phyloP scores from a whole-genome alignment of 2,797 vertebrate species.

The Chrosomus eos region DNA sequence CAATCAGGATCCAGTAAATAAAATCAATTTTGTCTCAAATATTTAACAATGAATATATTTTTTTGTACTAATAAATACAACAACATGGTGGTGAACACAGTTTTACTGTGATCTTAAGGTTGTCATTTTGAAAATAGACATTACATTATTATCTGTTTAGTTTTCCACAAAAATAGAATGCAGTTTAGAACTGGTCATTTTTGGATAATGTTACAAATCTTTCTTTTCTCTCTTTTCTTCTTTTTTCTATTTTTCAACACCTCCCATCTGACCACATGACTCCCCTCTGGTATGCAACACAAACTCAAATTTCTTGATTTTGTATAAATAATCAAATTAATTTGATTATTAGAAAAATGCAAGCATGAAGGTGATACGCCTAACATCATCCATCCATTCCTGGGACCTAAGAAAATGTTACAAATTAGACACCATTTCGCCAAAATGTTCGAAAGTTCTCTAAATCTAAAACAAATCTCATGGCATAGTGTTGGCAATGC shows the following conservation, averaged over 20 bases:
- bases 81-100: neutral
- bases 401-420: neutral
- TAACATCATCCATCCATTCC: neutral
- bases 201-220: neutral
- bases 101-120: neutral
- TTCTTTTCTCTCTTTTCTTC: neutral
- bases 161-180: no score
- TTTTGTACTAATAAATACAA: neutral
- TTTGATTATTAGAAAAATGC: neutral
- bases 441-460: neutral
- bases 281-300: neutral
- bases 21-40: neutral
- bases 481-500: neutral
- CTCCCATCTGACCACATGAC: neutral
- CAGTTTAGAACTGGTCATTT: no score
- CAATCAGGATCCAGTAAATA: neutral
- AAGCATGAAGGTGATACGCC: neutral
- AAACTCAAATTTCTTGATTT: neutral
- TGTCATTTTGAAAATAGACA: neutral
- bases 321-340: neutral
- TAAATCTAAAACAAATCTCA: neutral
- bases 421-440: neutral
- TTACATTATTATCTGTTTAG: neutral
- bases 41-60: neutral
- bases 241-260: neutral